phyloP scores from a whole-genome alignment of 2,113 vertebrate genomes.

The Apaloderma vittatum region DNA sequence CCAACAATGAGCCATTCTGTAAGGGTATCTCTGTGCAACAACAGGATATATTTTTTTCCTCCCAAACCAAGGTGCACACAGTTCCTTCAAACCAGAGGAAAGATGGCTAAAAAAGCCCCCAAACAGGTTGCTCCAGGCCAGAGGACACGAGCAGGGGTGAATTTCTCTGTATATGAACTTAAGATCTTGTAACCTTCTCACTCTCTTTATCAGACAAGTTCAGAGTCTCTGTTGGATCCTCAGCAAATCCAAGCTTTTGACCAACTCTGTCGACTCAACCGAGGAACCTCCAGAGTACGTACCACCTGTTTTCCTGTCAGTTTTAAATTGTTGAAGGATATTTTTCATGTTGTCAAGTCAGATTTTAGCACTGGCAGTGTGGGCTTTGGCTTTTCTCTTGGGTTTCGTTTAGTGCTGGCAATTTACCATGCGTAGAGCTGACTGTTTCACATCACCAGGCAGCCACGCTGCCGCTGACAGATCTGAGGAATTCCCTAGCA shows the following conservation, averaged over 20 bases:
- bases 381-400: background rate
- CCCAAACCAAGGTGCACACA: background rate
- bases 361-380: accelerated
- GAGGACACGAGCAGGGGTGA: background rate
- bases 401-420: background rate
- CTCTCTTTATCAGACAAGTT: slow-evolving; percentile 76
- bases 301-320: accelerated
- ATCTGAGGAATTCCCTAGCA: background rate
- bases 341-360: background rate
- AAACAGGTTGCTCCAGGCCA: background rate
- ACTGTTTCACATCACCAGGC: background rate
- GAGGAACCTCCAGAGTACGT: slow-evolving; percentile 90
- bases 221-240: slow-evolving; percentile 86
- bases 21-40: background rate
- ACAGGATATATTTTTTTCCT: no score
- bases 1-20: background rate
- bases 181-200: background rate
- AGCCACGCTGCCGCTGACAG: background rate
- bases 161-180: background rate
- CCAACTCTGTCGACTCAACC: slow-evolving; percentile 90
- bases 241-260: slow-evolving; percentile 95
- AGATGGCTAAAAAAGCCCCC: background rate
- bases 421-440: background rate
- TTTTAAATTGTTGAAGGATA: background rate
- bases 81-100: background rate